Base-by-base conservation (phyloP, 2,888 invertebrate genomes). In the Perdita meconis region DNA sequence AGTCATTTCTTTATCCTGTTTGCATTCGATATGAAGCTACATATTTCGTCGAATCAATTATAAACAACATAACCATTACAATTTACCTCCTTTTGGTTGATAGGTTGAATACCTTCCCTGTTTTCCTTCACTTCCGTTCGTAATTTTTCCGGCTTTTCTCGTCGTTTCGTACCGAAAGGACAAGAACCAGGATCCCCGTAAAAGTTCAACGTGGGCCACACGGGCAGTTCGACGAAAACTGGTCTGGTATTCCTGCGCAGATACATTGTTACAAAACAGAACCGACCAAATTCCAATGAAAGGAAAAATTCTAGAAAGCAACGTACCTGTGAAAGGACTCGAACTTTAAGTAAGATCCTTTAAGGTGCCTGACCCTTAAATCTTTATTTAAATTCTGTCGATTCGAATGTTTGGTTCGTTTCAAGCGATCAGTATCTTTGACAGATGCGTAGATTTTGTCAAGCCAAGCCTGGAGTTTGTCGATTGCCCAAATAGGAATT, bases 291-390 rank as follows among this genome's bases (percentile, higher is more conserved):
- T n/a, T n/a, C n/a, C n/a, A n/a, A 30, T 1, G 44, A 38, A 61
- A 34, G 5, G n/a, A n/a, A n/a, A n/a, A n/a, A n/a, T 22, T 10
- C 19, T 1, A 1, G 12, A 1, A 12, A 24, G 19, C 16, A 60
- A 78, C 78, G 93, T 94, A 95, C 95, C 95, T 94, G 92, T 94
- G 94, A 92, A 94, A 93, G 90, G 95, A 94, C 90, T 96, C 96
- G 91, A 96, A 95, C 93, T 96, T 96, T 89, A 96, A 94, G 92
- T 94, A 96, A 87, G 95, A 94, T 89, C 95, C 94, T 92, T 94
- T 95, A 87, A 96, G 93, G 90, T 93, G 93, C 91, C 94, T 94
- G 86, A 94, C 93, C 92, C 94, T 94, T 22, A 88, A 82, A 78
- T 86, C 86, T 70, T 86, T 90, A 4, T 77, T 84, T 1, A 79